Percentiles rank a stretch among this genome's conserved stretches.
Evolutionary conservation across 2,888 invertebrate genomes (phyloP).

Genomic region (Oscheius sp.): DNA sequence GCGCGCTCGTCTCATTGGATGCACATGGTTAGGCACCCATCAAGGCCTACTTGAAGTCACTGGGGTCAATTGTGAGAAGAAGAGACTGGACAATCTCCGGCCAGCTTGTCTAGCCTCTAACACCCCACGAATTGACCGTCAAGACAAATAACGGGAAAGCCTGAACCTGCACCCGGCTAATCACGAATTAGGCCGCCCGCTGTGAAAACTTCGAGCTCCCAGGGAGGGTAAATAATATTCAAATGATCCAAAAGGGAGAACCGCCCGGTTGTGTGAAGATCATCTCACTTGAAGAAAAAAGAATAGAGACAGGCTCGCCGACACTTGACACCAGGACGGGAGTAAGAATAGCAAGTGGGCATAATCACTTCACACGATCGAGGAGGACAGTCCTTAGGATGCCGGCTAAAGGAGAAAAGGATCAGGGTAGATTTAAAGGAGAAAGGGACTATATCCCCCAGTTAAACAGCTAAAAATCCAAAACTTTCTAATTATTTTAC

Average conservation of each 20-base stretch:
- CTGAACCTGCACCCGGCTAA: constrained; percentile 7
- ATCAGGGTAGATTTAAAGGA: not conserved
- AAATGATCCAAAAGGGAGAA: not conserved
- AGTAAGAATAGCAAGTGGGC: constrained; percentile 37
- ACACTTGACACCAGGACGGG: constrained; percentile 36
- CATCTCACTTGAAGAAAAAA: not conserved
- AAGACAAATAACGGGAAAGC: not conserved
- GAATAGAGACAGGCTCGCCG: constrained; percentile 23
- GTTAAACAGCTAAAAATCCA: not conserved
- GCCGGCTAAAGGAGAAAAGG: not conserved
- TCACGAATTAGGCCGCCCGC: constrained; percentile 17
- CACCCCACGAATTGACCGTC: constrained; percentile 14
- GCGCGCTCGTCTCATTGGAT: not conserved
- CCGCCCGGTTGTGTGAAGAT: constrained; percentile 2
- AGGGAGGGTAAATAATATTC: no score
- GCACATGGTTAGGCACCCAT: constrained; percentile 25
- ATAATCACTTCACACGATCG: constrained; percentile 36
- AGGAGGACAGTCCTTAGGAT: not conserved
- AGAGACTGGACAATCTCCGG: not conserved
- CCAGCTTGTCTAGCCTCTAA: not conserved
- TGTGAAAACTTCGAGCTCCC: constrained; percentile 11
- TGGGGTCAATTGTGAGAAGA: constrained; percentile 29
- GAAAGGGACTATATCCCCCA: not conserved
- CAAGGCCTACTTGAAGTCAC: constrained; percentile 33
- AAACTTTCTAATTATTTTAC: not conserved